Percentiles rank a stretch among this genome's conserved stretches.
Conservation (phyloP, 2,797 vertebrate genomes). For the Neostethus bicornis region DNA sequence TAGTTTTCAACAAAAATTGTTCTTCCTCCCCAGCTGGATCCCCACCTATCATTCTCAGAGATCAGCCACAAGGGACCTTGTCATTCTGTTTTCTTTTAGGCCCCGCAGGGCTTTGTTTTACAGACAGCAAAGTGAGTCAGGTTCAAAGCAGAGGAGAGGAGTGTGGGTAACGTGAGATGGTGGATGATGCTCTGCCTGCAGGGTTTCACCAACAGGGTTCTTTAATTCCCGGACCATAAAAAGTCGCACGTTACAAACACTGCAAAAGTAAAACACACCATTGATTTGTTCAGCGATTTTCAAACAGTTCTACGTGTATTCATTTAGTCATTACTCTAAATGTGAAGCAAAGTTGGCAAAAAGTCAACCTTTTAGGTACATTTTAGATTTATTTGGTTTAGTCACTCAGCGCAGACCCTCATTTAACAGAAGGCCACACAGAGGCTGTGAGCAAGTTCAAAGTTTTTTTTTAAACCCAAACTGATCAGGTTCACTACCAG, state of each 20-base stretch:
- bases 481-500: slow-evolving; percentile 56
- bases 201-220: background rate
- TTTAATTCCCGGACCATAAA: slow-evolving; percentile 23
- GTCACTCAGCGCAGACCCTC: slow-evolving; percentile 47
- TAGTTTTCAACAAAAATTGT: slow-evolving; percentile 54
- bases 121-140: slow-evolving; percentile 54
- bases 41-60: slow-evolving; percentile 57
- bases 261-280: slow-evolving; percentile 4
- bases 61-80: slow-evolving; percentile 54
- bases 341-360: slow-evolving; percentile 11
- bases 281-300: slow-evolving; percentile 7
- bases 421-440: slow-evolving; percentile 57
- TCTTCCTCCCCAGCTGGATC: slow-evolving; percentile 55
- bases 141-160: slow-evolving; percentile 60
- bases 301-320: slow-evolving; percentile 6
- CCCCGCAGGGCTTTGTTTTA: slow-evolving; percentile 55
- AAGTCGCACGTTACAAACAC: background rate
- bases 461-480: slow-evolving; percentile 48
- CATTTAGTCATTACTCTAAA: background rate
- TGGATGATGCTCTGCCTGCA: slow-evolving; percentile 28
- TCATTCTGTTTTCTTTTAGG: slow-evolving; percentile 46
- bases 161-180: slow-evolving; percentile 51
- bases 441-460: slow-evolving; percentile 40
- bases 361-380: slow-evolving; percentile 39
- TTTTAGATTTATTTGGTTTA: slow-evolving; percentile 27